Conservation (phyloP, 2,888 invertebrate species). For the Aproaerema taeniolella region DNA sequence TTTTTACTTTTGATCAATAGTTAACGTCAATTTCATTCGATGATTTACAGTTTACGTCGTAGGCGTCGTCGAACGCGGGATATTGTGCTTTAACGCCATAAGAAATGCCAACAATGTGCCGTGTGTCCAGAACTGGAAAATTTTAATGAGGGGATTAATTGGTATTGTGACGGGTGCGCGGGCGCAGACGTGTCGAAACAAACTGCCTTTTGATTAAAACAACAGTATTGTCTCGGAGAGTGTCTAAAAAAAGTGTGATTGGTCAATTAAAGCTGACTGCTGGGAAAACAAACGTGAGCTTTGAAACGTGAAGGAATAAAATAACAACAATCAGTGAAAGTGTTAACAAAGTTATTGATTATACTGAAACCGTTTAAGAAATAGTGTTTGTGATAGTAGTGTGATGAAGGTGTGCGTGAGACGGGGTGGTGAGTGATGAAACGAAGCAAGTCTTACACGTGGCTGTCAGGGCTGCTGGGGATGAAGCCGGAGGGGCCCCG, state of each 20-base stretch:
- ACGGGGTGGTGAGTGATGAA: slow-evolving; percentile 42
- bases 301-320: background rate
- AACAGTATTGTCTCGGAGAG: slow-evolving; percentile 9
- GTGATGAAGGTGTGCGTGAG: slow-evolving; percentile 23
- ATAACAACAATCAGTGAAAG: slow-evolving; percentile 2
- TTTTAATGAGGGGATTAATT: slow-evolving; percentile 59
- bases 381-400: background rate
- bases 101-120: slow-evolving; percentile 15
- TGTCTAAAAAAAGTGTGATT: background rate
- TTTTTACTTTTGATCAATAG: slow-evolving; percentile 29
- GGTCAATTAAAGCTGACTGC: background rate
- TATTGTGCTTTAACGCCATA: background rate
- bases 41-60: slow-evolving; percentile 46
- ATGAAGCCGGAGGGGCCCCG: slow-evolving; percentile 39
- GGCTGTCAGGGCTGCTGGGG: slow-evolving; percentile 66
- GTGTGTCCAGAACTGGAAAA: slow-evolving; percentile 32
- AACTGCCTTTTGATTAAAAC: slow-evolving; percentile 4
- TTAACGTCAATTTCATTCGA: slow-evolving; percentile 59
- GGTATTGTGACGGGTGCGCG: slow-evolving; percentile 46
- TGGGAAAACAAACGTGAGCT: background rate
- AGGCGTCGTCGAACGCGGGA: background rate
- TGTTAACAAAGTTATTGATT: slow-evolving; percentile 5
- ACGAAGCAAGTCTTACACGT: slow-evolving; percentile 69
- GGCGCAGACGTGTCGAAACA: slow-evolving; percentile 34
- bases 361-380: background rate